Conservation (phyloP, 2,113 vertebrate genomes). For the Ardeotis arabs region DNA sequence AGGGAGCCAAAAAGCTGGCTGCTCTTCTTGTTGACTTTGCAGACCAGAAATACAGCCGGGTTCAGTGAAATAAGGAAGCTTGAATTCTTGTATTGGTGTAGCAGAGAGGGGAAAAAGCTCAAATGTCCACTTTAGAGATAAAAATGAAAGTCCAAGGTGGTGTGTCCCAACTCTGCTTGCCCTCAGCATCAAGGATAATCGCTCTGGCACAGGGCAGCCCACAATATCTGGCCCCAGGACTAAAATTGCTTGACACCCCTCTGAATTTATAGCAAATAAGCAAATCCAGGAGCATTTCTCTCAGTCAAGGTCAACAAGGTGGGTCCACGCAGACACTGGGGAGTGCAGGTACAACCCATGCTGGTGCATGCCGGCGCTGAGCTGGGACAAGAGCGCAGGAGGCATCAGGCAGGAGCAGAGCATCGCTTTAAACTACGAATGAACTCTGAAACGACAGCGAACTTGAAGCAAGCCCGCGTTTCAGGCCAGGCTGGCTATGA, state of each 20-base stretch:
- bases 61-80: conserved; percentile 12
- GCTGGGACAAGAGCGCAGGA: not conserved
- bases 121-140: not conserved
- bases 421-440: conserved; percentile 1
- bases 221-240: not conserved
- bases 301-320: not conserved
- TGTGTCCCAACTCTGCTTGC: not conserved
- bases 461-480: not conserved
- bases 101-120: not conserved
- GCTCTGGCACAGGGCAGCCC: fast-evolving
- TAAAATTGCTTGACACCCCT: not conserved
- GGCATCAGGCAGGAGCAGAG: not conserved
- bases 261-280: not conserved
- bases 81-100: not conserved
- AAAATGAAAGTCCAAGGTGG: not conserved
- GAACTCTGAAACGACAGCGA: conserved; percentile 2
- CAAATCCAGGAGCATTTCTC: not conserved
- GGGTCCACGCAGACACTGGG: not conserved
- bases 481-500: not conserved
- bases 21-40: conserved; percentile 46
- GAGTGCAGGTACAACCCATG: not conserved
- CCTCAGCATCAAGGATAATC: not conserved
- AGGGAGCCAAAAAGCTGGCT: conserved; percentile 46
- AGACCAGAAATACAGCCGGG: not conserved
- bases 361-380: fast-evolving